These are phyloP conservation scores for Dromococcyx pavoninus DNA, from an alignment of 2,797 vertebrate genomes.

Conservation along the genomic window DNA sequence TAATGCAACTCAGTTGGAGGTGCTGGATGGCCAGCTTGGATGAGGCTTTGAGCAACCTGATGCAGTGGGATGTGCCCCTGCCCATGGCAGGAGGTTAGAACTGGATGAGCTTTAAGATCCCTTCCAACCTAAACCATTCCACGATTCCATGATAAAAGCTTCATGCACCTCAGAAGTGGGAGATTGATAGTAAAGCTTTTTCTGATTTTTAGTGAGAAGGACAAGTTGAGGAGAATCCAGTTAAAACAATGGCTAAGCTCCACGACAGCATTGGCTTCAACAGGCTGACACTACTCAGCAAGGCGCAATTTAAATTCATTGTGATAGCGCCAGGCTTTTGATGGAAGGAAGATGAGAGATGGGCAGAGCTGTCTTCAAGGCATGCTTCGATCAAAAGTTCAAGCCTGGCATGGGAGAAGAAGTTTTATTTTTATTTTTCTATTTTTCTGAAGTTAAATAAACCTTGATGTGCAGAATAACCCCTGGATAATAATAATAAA, in stretches of 20 bases:
- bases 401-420: neutral
- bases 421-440: constrained; percentile 14
- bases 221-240: neutral
- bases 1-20: neutral
- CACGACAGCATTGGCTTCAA: neutral
- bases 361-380: neutral
- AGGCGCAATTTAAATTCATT: neutral
- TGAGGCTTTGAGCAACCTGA: too few species aligned
- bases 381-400: neutral
- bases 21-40: too few species aligned
- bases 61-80: too few species aligned
- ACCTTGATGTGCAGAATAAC: constrained; percentile 22
- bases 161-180: neutral
- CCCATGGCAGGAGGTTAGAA: too few species aligned
- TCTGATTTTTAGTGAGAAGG: neutral
- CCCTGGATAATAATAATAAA: neutral
- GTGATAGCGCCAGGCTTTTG: neutral
- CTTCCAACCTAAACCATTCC: too few species aligned
- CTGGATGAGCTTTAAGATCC: too few species aligned
- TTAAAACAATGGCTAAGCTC: neutral
- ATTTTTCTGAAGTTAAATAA: neutral
- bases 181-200: neutral
- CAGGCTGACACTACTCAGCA: neutral
- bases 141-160: neutral
- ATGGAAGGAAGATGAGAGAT: neutral